A percentile compares a stretch with the other conserved stretches of the same genome.
These are phyloP conservation scores for Phortica okadai DNA, from an alignment of 2,888 invertebrate genomes.

Conservation along the genomic window DNA sequence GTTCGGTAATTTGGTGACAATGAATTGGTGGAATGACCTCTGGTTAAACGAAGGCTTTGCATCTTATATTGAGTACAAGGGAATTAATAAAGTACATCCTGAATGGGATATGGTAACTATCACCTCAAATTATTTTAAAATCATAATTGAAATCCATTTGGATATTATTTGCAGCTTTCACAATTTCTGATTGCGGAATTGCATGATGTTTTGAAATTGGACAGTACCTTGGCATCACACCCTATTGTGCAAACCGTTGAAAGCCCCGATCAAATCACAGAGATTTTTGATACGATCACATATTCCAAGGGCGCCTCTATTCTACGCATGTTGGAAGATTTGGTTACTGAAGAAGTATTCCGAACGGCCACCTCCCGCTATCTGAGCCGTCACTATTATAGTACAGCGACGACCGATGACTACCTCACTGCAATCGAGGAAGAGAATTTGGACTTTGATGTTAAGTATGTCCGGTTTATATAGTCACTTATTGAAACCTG, in stretches of 20 bases:
- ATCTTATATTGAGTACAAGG: constrained; percentile 90
- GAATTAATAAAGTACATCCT: constrained; percentile 83
- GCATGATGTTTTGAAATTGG: constrained; percentile 84
- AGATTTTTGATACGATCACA: constrained; percentile 93
- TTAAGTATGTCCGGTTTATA: constrained; percentile 71
- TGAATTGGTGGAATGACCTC: constrained; percentile 95
- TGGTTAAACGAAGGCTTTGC: constrained; percentile 98
- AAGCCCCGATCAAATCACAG: constrained; percentile 92
- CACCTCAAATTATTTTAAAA: too few species aligned
- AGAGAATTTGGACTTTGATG: constrained; percentile 78
- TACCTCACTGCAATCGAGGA: constrained; percentile 80
- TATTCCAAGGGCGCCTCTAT: constrained; percentile 95
- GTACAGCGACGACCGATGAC: constrained; percentile 88
- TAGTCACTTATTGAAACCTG: neutral
- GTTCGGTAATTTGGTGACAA: constrained; percentile 94
- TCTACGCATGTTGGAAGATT: constrained; percentile 91
- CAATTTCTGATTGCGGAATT: constrained; percentile 85
- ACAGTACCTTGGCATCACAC: constrained; percentile 90
- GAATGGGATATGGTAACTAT: constrained; percentile 86
- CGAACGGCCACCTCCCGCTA: constrained; percentile 85
- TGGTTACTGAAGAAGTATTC: constrained; percentile 83
- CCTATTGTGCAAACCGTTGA: constrained; percentile 91
- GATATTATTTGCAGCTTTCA: constrained; percentile 80
- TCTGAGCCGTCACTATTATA: constrained; percentile 82
- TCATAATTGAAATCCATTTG: neutral